Evolutionary conservation across 2,113 vertebrate species (phyloP), one percentile per base, ranked within the genome.

Genomic region (Phodopus roborovskii): DNA sequence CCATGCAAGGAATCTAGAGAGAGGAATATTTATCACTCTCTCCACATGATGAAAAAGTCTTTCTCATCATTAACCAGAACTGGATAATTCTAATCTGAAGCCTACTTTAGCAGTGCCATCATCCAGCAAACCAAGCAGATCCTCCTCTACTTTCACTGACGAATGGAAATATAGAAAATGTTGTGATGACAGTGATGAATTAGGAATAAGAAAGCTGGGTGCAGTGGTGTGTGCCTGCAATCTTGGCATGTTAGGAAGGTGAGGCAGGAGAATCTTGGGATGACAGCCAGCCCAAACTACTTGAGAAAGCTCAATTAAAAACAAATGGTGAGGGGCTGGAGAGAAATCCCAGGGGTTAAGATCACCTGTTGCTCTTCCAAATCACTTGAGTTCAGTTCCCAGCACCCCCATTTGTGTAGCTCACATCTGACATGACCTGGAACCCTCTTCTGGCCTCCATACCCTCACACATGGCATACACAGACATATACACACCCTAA

Each of bases 1-100:
- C 53, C 28, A 83, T 20, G n/a, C 64, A 90, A 66, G 26, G 26
- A 60, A 9, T 90, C 64, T 73, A 64, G 39, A 87, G 26, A 86
- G 64, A 77, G 36, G 16, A 87, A 28, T 91, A 97, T 91, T 96
- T 94, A 92, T 68, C 77, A 91, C 42, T 82, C 88, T 83, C 79
- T 94, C 66, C 48, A 94, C 88, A 94, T 87, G 53, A 89, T 70
- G 28, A 56, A 88, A 90, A 95, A 7, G 53, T 7, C 45, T 68
- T 94, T 91, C 87, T 95, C 60, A 94, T 56, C 82, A 96, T 70
- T 91, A 92, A 71, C 45, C 84, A 92, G 62, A 93, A 97, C 92
- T 78, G n/a, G 74, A 62, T 91, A 88, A 96, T 89, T 96, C 68
- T 91, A 90, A 97, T 73, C 60, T 96, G 90, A 92, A 91, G 42